phyloP scores from a whole-genome alignment of 2,888 invertebrate genomes.

The Helleia helle region DNA sequence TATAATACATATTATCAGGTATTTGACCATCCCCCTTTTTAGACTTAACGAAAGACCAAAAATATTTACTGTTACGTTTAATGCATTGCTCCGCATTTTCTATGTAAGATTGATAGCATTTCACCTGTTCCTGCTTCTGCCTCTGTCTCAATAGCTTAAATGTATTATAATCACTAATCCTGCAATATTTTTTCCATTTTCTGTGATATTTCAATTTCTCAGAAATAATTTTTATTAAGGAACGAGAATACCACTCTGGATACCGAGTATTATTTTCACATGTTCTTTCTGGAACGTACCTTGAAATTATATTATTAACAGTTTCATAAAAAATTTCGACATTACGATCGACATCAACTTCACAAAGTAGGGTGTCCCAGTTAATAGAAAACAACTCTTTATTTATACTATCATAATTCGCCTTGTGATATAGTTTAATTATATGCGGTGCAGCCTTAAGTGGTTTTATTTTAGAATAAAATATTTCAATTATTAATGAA shows the following conservation, averaged over 20 bases:
- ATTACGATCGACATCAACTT: neutral
- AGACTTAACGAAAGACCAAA: slow-evolving; percentile 10
- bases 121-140: neutral
- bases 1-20: slow-evolving; percentile 4
- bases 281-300: neutral
- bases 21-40: neutral
- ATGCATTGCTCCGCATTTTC: neutral
- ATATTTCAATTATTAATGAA: neutral
- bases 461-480: neutral
- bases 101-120: slow-evolving; percentile 7
- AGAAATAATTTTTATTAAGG: slow-evolving; percentile 3
- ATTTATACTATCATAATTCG: neutral
- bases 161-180: neutral
- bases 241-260: slow-evolving; percentile 1
- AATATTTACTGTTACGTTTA: neutral
- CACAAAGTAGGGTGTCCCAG: neutral
- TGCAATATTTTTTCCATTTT: slow-evolving; percentile 7
- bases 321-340: slow-evolving; percentile 1
- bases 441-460: neutral
- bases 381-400: neutral
- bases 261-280: neutral
- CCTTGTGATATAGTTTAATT: neutral
- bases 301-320: neutral
- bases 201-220: slow-evolving; percentile 7
- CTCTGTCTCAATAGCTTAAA: neutral